Base-by-base conservation (phyloP, 2,797 vertebrate species). In the Ctenopoma multispine region DNA sequence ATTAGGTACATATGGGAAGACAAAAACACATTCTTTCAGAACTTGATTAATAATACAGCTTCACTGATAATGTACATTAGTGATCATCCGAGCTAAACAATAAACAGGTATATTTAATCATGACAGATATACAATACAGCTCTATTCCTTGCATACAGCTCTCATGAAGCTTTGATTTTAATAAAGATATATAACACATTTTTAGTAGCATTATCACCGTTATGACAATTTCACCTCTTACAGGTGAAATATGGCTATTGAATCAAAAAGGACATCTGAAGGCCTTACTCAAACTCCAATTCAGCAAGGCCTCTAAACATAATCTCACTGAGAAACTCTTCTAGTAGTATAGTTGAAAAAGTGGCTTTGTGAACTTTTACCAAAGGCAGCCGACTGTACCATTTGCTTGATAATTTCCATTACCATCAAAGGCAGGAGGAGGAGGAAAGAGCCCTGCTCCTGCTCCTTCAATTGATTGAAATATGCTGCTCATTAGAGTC, bases 401-500 rank as follows among this genome's bases (percentile, higher is more conserved):
- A 80, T 84, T 83, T 79, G 69, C 67, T 69, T 76, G 80, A 86
- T 87, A 61, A 89, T 88, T 89, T 57, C 65, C 64, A 88, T 88
- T 87, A 74, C 58, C 70, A 74, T 84, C 66, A 75, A 79, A 86
- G 69, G 84, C 68, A 79, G 76, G 48, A 58, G 72, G 43, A 48
- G 75, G 49, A 75, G 61, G 15, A 71, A 64, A 80, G 77, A 65
- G 64, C 47, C 70, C 50, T n/a, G 67, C 70, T 79, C 75, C 83
- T 84, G 82, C 85, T 90, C 83, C 84, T 89, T 85, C 65, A 83
- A 59, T 59, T 86, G 90, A 92, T 85, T 90, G 87, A 91, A 92
- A 93, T 91, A 80, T 86, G 87, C 85, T 86, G 88, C 88, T 90
- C 84, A 90, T 92, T 91, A 92, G 79, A 79, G 80, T 74, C 88